Evolutionary conservation across 2,888 invertebrate species (phyloP), one percentile per base, ranked within the genome.

Genomic region (Crossocerus cetratus): DNA sequence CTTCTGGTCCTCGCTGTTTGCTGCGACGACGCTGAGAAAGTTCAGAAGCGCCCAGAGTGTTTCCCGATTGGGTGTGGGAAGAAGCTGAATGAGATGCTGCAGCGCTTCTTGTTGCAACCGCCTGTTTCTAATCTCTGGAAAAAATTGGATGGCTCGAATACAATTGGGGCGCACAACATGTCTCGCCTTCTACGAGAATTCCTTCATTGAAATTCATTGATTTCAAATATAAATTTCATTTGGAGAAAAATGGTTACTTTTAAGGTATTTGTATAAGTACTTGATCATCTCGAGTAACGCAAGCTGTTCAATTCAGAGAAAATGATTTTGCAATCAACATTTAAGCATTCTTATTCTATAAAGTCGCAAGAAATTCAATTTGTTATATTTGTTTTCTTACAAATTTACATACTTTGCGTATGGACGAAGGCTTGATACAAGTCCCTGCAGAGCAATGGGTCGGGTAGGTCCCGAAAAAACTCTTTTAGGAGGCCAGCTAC

Each of bases 401-500:
- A 53, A 22, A 2, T 20, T 69, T 55, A 14, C 94, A 93, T 91
- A 98, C 98, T 96, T 92, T 97, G 97, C 65, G 97, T 97, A 86
- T 96, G 95, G 78, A 98, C 93, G 91, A 98, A 98, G 76, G 97
- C 96, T 65, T 94, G 93, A 90, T 98, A 98, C 49, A 98, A 93
- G 87, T 97, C 96, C 84, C 95, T 93, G 88, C 97, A 97, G 54
- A 98, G 93, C 74, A 98, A 92, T 8, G 98, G 97, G 88, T 98
- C 98, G 0, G 98, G 98, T 53, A 98, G 91, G 89, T 98, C 98
- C 62, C 98, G 92, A 81, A 98, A 94, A 91, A 95, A 98, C 91
- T 98, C 98, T 90, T 98, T 98, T 43, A 98, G 93, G 53, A 98
- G 92, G 0, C 97, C 96, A 8, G 97, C 98, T 68, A 98, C 96